These are phyloP conservation scores for Drosophila repleta DNA, from an alignment of 1,140 invertebrate species.

Conservation along the genomic window DNA sequence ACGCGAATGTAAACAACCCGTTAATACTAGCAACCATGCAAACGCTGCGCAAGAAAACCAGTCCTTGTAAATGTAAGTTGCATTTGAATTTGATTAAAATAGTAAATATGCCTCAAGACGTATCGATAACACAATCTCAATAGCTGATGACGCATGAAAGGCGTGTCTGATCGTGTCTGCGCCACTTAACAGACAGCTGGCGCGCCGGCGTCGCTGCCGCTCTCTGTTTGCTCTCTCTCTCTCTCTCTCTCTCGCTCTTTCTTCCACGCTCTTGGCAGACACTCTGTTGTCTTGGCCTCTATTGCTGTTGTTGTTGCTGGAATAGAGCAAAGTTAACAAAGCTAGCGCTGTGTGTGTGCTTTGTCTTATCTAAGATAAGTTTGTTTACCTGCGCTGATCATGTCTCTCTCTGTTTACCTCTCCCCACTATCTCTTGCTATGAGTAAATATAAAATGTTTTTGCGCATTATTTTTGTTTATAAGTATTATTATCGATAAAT, in stretches of 20 bases:
- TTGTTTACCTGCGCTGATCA: no score
- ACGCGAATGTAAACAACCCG: slow-evolving; percentile 72
- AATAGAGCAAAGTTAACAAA: no score
- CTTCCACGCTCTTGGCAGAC: neutral
- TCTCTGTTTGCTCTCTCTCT: neutral
- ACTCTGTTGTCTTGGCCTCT: no score
- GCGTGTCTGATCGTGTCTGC: slow-evolving; percentile 24
- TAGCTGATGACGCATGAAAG: slow-evolving; percentile 13
- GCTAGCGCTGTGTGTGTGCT: no score
- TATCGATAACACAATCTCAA: slow-evolving; percentile 21
- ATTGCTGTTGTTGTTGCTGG: no score
- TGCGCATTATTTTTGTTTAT: neutral
- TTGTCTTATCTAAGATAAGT: no score
- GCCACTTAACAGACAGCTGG: slow-evolving; percentile 52
- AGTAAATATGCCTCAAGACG: neutral
- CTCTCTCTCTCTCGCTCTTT: neutral
- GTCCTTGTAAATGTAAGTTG: slow-evolving; percentile 94
- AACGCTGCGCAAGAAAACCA: slow-evolving; percentile 94
- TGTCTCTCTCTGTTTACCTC: neutral
- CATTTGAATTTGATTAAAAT: neutral
- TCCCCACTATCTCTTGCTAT: no score
- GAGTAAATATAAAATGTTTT: neutral
- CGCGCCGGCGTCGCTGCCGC: slow-evolving; percentile 65
- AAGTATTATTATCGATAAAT: slow-evolving; percentile 28
- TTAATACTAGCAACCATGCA: slow-evolving; percentile 87